Conservation (phyloP, 2,888 invertebrate species). For the Coleophora flavipennella region DNA sequence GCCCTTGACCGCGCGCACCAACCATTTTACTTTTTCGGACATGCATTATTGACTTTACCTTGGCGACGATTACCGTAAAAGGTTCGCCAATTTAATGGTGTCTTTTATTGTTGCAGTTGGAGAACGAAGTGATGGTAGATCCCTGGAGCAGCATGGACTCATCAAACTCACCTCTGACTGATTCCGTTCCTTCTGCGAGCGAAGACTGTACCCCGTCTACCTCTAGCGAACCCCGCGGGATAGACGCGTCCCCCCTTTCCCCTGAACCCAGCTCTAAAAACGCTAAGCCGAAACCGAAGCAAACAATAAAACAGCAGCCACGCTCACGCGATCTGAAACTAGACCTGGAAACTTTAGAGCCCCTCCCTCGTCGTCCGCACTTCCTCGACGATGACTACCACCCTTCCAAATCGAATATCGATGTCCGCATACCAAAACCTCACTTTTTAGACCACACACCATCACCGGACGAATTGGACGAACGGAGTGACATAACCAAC, state of each 20-base stretch:
- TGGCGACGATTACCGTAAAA: constrained; percentile 25
- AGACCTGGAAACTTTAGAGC: constrained; percentile 50
- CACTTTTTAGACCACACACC: constrained; percentile 68
- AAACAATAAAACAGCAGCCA: constrained; percentile 31
- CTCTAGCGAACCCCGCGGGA: constrained; percentile 46
- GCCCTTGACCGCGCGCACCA: constrained; percentile 43
- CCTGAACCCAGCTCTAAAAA: constrained; percentile 49
- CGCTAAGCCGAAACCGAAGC: constrained; percentile 37
- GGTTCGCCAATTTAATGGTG: constrained; percentile 7
- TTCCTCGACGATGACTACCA: constrained; percentile 76
- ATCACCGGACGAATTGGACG: constrained; percentile 66
- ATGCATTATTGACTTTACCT: constrained; percentile 36
- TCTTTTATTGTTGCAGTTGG: constrained; percentile 62
- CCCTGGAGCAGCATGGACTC: constrained; percentile 73
- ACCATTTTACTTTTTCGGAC: constrained; percentile 30
- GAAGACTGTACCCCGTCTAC: constrained; percentile 66
- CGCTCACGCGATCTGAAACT: constrained; percentile 56
- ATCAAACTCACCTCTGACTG: constrained; percentile 66
- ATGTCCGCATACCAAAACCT: constrained; percentile 68
- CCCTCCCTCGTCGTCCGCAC: constrained; percentile 67
- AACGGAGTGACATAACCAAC: constrained; percentile 62
- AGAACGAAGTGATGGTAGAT: constrained; percentile 72
- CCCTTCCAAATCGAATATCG: constrained; percentile 65
- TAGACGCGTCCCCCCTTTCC: constrained; percentile 38
- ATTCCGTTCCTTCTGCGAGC: constrained; percentile 66